These are phyloP conservation scores for Drosophila ogumai DNA, from an alignment of 1,140 invertebrate genomes.

Conservation along the genomic window DNA sequence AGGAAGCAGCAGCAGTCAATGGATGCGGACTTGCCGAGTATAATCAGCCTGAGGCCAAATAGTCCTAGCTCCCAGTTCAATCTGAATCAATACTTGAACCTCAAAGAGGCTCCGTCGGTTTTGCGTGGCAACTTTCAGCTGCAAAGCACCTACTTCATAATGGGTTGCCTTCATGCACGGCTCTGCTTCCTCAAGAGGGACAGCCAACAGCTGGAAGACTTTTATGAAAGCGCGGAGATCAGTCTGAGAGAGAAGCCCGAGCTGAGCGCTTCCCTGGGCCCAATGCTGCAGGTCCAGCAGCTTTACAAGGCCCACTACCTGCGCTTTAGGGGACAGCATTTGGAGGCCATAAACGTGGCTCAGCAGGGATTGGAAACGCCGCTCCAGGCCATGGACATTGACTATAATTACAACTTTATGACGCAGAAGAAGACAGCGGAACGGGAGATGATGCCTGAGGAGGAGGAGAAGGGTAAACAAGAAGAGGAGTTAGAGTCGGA, in stretches of 20 bases:
- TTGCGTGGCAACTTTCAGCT: slow-evolving; percentile 38
- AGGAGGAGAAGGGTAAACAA: background rate
- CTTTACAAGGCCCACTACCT: slow-evolving; percentile 51
- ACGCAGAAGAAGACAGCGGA: slow-evolving; percentile 47
- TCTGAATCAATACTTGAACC: slow-evolving; percentile 44
- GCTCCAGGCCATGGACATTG: slow-evolving; percentile 38
- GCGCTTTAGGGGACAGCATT: slow-evolving; percentile 30
- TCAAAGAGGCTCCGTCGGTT: background rate
- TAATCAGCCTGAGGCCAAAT: background rate
- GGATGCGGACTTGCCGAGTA: slow-evolving; percentile 14
- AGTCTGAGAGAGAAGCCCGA: slow-evolving; percentile 38
- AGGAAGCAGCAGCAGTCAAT: slow-evolving; percentile 48
- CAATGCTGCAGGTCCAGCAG: slow-evolving; percentile 54
- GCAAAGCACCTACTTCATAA: slow-evolving; percentile 53
- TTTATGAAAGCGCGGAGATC: slow-evolving; percentile 52
- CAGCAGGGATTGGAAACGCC: slow-evolving; percentile 22
- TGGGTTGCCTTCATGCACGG: slow-evolving; percentile 71
- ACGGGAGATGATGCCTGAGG: slow-evolving; percentile 30
- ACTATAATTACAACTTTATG: slow-evolving; percentile 55
- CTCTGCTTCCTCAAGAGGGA: slow-evolving; percentile 62
- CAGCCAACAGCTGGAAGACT: slow-evolving; percentile 59
- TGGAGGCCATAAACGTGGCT: slow-evolving; percentile 42
- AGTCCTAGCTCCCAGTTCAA: background rate
- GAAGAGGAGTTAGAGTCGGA: too few species aligned
- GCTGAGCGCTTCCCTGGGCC: slow-evolving; percentile 4